A percentile compares a stretch with the other conserved stretches of the same genome.
Conservation (phyloP, 2,113 vertebrate genomes). For the Chloropsis hardwickii region DNA sequence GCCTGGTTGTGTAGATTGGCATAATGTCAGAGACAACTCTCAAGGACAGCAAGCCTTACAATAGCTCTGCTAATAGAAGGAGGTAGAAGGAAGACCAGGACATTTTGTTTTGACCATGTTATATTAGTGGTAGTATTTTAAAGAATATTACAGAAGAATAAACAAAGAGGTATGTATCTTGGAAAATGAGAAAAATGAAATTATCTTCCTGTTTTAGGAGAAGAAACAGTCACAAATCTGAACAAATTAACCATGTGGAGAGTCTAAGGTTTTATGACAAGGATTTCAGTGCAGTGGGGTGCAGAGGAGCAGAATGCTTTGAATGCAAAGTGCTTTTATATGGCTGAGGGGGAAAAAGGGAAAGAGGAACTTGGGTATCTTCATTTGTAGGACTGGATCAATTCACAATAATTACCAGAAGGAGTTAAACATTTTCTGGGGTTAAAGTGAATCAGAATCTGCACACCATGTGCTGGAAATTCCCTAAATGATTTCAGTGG, state of each 20-base stretch:
- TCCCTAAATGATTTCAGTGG: constrained; percentile 77
- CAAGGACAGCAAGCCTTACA: not conserved
- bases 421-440: constrained; percentile 73
- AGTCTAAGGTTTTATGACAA: not conserved
- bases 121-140: not conserved
- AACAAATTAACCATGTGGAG: not conserved
- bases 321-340: not conserved
- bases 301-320: not conserved
- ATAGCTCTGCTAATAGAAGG: not conserved
- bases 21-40: not conserved
- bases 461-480: constrained; percentile 73
- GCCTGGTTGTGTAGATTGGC: not conserved
- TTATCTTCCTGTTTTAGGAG: not conserved
- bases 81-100: not conserved
- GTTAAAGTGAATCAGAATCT: constrained; percentile 79
- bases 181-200: not conserved
- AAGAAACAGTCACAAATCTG: not conserved
- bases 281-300: not conserved
- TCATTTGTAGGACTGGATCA: not conserved
- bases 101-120: not conserved
- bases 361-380: not conserved
- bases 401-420: constrained; percentile 61
- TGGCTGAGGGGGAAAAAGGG: not conserved
- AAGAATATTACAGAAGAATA: not conserved
- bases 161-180: not conserved